Percentiles rank a stretch among this genome's conserved stretches.
These are phyloP conservation scores for Lasioglossum albipes DNA, from an alignment of 1,140 invertebrate species.

Conservation along the genomic window DNA sequence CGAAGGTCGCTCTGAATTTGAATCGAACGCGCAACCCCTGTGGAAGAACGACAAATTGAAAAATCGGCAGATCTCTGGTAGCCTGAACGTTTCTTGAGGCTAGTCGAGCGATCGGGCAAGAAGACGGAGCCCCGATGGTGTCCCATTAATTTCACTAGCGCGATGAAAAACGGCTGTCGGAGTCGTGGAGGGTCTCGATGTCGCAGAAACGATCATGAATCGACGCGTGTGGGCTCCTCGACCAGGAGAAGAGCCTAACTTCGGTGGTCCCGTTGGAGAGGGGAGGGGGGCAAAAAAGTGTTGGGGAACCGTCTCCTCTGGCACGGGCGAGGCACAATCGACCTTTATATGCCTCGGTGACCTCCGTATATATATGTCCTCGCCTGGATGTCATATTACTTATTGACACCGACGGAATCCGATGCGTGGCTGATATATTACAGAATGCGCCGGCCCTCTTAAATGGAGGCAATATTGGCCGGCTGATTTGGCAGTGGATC, in stretches of 20 bases:
- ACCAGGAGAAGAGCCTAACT: not conserved
- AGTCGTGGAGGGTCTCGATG: not conserved
- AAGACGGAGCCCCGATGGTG: too few species aligned
- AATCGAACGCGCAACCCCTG: too few species aligned
- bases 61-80: too few species aligned
- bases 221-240: not conserved
- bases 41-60: too few species aligned
- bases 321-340: slow-evolving; percentile 34
- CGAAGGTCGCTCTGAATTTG: not conserved
- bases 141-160: not conserved
- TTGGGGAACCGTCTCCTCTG: too few species aligned
- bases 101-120: too few species aligned
- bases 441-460: slow-evolving; percentile 41
- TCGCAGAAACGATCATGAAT: not conserved
- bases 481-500: slow-evolving; percentile 52
- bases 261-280: not conserved
- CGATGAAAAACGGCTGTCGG: not conserved
- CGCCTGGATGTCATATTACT: slow-evolving; percentile 66
- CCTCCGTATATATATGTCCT: slow-evolving; percentile 43
- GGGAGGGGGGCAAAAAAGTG: too few species aligned
- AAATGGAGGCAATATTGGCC: slow-evolving; percentile 54
- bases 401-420: slow-evolving; percentile 61
- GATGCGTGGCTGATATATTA: slow-evolving; percentile 11
- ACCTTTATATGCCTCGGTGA: slow-evolving; percentile 35
- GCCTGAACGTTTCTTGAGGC: too few species aligned